These are phyloP conservation scores for Apodemia zela DNA, from an alignment of 2,888 invertebrate species.

Conservation along the genomic window DNA sequence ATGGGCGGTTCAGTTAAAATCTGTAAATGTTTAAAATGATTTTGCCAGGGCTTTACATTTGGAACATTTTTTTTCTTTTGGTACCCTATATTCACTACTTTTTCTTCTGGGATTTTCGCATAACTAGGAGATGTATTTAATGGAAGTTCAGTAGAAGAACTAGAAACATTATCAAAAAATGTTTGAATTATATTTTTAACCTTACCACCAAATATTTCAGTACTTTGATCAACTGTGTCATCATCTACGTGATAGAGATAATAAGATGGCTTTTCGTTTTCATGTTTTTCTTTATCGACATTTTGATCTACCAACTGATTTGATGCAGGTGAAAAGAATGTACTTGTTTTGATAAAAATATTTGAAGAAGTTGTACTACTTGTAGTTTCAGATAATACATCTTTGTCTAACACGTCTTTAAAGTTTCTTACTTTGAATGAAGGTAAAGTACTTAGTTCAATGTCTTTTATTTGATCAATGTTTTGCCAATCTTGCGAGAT, in stretches of 20 bases:
- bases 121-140: conserved; percentile 38
- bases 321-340: conserved; percentile 34
- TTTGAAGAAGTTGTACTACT: conserved; percentile 44
- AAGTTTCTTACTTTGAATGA: conserved; percentile 36
- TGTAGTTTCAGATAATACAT: conserved; percentile 39
- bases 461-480: background rate
- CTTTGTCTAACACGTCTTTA: conserved; percentile 35
- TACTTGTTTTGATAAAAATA: conserved; percentile 35
- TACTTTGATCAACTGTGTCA: conserved; percentile 60
- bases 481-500: conserved; percentile 11
- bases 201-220: conserved; percentile 62
- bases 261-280: conserved; percentile 50
- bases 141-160: conserved; percentile 19
- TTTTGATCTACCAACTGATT: conserved; percentile 35
- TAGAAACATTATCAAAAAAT: conserved; percentile 49
- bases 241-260: conserved; percentile 63
- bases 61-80: conserved; percentile 49
- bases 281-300: conserved; percentile 38
- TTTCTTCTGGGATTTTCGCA: conserved; percentile 47
- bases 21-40: conserved; percentile 54
- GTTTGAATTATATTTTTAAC: conserved; percentile 64
- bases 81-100: conserved; percentile 62
- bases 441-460: conserved; percentile 18
- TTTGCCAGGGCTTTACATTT: conserved; percentile 51
- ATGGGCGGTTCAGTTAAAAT: conserved; percentile 57